Conservation (phyloP, 1,140 invertebrate genomes). For the Akabosia matsudoensis region DNA sequence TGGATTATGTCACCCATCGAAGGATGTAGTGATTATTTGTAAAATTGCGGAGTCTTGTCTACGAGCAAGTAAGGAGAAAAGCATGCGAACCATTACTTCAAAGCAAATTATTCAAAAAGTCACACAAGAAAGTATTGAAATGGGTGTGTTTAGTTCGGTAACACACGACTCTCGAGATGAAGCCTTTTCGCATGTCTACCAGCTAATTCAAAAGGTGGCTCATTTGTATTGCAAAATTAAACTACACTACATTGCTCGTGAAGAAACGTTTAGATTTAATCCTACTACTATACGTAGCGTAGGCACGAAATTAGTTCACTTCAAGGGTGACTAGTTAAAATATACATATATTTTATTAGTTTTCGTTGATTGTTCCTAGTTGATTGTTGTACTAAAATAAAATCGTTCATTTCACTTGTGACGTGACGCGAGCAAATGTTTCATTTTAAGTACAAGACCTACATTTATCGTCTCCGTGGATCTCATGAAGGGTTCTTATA, state of each 20-base stretch:
- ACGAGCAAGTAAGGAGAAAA: neutral
- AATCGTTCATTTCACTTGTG: too few species aligned
- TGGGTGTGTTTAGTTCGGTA: neutral
- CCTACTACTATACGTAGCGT: neutral
- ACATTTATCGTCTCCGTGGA: too few species aligned
- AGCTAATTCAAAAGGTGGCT: neutral
- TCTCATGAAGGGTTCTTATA: too few species aligned
- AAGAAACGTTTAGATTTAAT: neutral
- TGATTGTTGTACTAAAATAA: too few species aligned
- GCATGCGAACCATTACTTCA: neutral
- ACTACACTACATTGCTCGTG: neutral
- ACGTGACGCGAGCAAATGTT: too few species aligned
- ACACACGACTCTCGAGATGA: neutral
- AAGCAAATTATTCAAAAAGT: neutral
- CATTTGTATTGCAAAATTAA: neutral
- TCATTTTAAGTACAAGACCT: too few species aligned
- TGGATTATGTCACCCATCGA: neutral
- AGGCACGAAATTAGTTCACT: neutral
- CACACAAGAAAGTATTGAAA: neutral
- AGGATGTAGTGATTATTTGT: neutral
- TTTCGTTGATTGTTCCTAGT: too few species aligned
- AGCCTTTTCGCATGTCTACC: neutral
- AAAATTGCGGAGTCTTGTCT: neutral
- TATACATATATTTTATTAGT: too few species aligned
- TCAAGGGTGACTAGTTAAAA: too few species aligned